Evolutionary conservation across 2,888 invertebrate genomes (phyloP), one percentile per base, ranked within the genome.

Genomic region (Orthonychiurus folsomi): DNA sequence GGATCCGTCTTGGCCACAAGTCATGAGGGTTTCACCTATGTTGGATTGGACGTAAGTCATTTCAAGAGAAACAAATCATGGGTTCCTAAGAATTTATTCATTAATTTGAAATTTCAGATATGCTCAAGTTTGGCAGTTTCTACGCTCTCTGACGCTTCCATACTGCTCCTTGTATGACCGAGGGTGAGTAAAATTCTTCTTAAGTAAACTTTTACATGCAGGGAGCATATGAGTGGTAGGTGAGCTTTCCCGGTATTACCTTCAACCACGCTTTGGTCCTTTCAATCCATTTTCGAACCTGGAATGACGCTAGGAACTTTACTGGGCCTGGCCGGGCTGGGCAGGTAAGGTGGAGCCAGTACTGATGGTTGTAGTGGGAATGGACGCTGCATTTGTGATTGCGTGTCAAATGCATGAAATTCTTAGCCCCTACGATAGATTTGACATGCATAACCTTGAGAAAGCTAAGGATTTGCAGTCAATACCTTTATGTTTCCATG

Each of bases 41-140:
- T 79, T 97, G n/a, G 85, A 92, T 73, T 97, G 96, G 96, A 83
- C 82, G n/a, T n/a, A n/a, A n/a, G n/a, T n/a, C n/a, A n/a, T n/a
- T n/a, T n/a, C n/a, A n/a, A n/a, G n/a, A 12, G n/a, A n/a, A n/a
- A n/a, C n/a, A n/a, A n/a, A n/a, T n/a, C n/a, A n/a, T n/a, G n/a
- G n/a, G n/a, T n/a, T n/a, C n/a, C n/a, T n/a, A n/a, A n/a, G n/a
- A n/a, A n/a, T n/a, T n/a, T n/a, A n/a, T n/a, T n/a, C n/a, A n/a
- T n/a, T n/a, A n/a, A n/a, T n/a, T n/a, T n/a, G n/a, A n/a, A n/a
- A n/a, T n/a, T n/a, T n/a, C n/a, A n/a, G n/a, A 20, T 96, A 93
- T 76, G 83, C 83, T 26, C 87, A 95, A 75, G 85, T 99, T 64
- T 99, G 99, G 99, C 82, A 84, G 62, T 94, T 93, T 75, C 81